A percentile compares a stretch with the other conserved stretches of the same genome.
Conservation (phyloP, 2,113 vertebrate genomes). For the Rhinogobius similis region DNA sequence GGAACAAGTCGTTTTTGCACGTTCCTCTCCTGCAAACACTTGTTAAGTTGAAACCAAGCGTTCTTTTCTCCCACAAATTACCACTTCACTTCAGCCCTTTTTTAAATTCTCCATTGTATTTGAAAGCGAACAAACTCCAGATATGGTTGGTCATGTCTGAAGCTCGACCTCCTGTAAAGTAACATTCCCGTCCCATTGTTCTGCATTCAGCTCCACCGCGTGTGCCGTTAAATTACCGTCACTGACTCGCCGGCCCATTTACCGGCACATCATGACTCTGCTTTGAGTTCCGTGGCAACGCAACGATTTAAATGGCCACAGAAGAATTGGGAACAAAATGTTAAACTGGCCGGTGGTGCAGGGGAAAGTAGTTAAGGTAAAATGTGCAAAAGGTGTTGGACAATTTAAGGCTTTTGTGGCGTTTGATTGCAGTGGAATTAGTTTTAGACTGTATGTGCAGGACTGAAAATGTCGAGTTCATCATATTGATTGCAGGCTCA, state of each 20-base stretch:
- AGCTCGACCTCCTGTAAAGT: too few relatives aligned
- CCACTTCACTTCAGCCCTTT: background rate
- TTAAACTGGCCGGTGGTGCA: background rate
- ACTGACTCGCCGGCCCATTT: background rate
- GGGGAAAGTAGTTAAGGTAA: background rate
- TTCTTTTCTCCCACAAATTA: background rate
- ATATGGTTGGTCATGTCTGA: too few relatives aligned
- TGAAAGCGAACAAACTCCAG: too few relatives aligned
- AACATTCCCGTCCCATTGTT: background rate
- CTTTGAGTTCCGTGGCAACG: background rate
- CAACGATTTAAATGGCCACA: background rate
- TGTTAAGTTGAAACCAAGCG: background rate
- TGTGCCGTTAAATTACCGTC: conserved; percentile 5
- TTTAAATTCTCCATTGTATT: background rate
- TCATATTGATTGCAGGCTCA: too few relatives aligned
- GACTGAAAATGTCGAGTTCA: background rate
- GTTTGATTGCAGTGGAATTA: background rate
- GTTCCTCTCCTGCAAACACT: background rate
- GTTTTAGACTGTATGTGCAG: too few relatives aligned
- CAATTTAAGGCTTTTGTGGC: background rate
- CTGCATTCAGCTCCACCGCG: conserved; percentile 4
- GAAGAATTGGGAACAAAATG: background rate
- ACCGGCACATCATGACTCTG: conserved; percentile 7
- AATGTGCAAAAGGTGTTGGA: background rate
- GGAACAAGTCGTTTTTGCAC: too few relatives aligned